These are phyloP conservation scores for Morpho achilles DNA, from an alignment of 2,888 invertebrate genomes.

Conservation along the genomic window DNA sequence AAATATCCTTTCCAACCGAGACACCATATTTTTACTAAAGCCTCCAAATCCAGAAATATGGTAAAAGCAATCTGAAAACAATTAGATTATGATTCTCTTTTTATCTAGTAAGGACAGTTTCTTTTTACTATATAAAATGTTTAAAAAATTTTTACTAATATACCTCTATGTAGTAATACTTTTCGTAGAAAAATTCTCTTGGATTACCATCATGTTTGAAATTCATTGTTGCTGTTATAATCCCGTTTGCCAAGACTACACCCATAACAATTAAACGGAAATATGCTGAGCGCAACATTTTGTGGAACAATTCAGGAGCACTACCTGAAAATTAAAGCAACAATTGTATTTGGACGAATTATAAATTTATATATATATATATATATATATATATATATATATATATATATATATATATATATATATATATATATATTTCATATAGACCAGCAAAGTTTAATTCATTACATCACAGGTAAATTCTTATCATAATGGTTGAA, in stretches of 20 bases:
- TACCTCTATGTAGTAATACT: constrained; percentile 95
- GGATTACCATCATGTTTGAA: constrained; percentile 94
- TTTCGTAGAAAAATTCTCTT: constrained; percentile 89
- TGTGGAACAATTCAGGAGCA: constrained; percentile 92
- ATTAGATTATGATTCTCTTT: not conserved
- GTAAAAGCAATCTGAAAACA: constrained; percentile 90
- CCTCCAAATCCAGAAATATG: constrained; percentile 95
- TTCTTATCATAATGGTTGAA: too few relatives aligned
- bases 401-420: too few relatives aligned
- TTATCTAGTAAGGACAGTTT: too few relatives aligned
- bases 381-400: too few relatives aligned
- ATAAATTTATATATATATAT: too few relatives aligned
- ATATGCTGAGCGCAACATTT: constrained; percentile 91
- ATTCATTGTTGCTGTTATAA: constrained; percentile 96
- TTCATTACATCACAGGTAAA: too few relatives aligned
- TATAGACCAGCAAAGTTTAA: too few relatives aligned
- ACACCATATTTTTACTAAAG: constrained; percentile 98
- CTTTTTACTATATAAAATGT: not conserved
- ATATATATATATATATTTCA: too few relatives aligned
- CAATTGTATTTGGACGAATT: too few relatives aligned
- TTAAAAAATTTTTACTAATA: not conserved
- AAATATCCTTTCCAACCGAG: constrained; percentile 97
- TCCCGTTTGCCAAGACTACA: constrained; percentile 96
- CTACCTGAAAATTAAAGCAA: constrained; percentile 50
- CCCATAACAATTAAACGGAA: constrained; percentile 96